Conservation (phyloP, 2,797 vertebrate genomes). For the Threskiornis aethiopicus region DNA sequence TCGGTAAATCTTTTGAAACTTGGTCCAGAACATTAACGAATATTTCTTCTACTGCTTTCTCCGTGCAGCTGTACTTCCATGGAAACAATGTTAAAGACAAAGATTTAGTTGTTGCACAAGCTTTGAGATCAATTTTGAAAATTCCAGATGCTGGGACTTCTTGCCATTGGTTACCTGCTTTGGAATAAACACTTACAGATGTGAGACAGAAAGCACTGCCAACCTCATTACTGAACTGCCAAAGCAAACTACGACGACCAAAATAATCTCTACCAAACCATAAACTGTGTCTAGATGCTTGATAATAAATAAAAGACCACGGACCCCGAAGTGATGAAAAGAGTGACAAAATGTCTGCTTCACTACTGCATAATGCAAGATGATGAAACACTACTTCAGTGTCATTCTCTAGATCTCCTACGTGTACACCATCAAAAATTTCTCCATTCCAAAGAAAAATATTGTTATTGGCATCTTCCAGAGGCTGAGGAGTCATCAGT, state of each 20-base stretch:
- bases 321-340: constrained; percentile 85
- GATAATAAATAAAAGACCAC: constrained; percentile 92
- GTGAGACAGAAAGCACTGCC: constrained; percentile 73
- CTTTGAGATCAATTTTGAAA: constrained; percentile 85
- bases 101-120: constrained; percentile 27
- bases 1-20: constrained; percentile 71
- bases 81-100: constrained; percentile 82
- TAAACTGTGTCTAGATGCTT: constrained; percentile 79
- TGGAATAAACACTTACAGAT: constrained; percentile 74
- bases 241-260: constrained; percentile 92
- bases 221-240: constrained; percentile 75
- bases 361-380: constrained; percentile 74
- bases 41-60: neutral
- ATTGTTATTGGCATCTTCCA: constrained; percentile 81
- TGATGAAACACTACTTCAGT: constrained; percentile 78
- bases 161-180: constrained; percentile 72
- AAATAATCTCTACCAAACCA: constrained; percentile 98
- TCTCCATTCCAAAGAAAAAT: constrained; percentile 96
- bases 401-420: constrained; percentile 84
- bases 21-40: neutral
- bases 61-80: constrained; percentile 73
- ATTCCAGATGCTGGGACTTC: constrained; percentile 90
- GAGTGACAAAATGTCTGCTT: constrained; percentile 79
- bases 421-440: constrained; percentile 83
- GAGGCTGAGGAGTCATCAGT: constrained; percentile 84